Conservation (phyloP, 2,888 invertebrate species). For the Acanthosepion pharaonis region DNA sequence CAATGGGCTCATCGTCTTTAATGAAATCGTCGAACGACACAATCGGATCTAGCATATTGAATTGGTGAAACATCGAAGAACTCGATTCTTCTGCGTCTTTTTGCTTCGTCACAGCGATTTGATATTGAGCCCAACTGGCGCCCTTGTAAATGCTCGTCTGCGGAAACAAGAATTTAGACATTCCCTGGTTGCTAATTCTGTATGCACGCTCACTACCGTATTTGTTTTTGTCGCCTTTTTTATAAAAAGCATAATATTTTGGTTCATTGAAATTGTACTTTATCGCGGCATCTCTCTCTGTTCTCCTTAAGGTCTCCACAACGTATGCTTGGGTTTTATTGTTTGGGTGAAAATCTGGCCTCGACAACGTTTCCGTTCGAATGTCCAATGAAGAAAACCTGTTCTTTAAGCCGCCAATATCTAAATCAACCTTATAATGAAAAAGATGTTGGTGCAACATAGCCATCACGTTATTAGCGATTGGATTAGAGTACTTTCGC, state of each 20-base stretch:
- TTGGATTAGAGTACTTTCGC: slow-evolving; percentile 59
- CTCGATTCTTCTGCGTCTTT: slow-evolving; percentile 67
- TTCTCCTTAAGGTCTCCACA: slow-evolving; percentile 53
- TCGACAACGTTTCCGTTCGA: slow-evolving; percentile 54
- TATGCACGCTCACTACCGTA: slow-evolving; percentile 62
- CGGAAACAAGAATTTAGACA: slow-evolving; percentile 60
- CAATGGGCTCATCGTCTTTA: slow-evolving; percentile 66
- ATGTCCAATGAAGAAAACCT: slow-evolving; percentile 62
- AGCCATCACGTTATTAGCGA: slow-evolving; percentile 61
- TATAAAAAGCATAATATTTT: slow-evolving; percentile 61
- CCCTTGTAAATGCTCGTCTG: slow-evolving; percentile 57
- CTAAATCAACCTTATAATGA: slow-evolving; percentile 69
- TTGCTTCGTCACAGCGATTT: slow-evolving; percentile 65
- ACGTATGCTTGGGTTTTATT: slow-evolving; percentile 60
- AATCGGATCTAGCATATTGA: slow-evolving; percentile 66
- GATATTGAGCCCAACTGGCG: slow-evolving; percentile 66
- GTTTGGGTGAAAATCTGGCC: slow-evolving; percentile 56
- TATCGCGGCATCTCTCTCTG: slow-evolving; percentile 61
- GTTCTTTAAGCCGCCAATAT: slow-evolving; percentile 63
- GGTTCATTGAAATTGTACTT: slow-evolving; percentile 57
- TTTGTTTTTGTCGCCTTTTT: slow-evolving; percentile 58
- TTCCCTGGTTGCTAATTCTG: slow-evolving; percentile 56
- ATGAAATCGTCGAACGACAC: slow-evolving; percentile 66
- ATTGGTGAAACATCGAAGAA: slow-evolving; percentile 66
- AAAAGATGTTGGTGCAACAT: slow-evolving; percentile 68